Evolutionary conservation across 2,797 vertebrate species (phyloP), one percentile per base, ranked within the genome.

Genomic region (Cryptoblepharus egeriae): DNA sequence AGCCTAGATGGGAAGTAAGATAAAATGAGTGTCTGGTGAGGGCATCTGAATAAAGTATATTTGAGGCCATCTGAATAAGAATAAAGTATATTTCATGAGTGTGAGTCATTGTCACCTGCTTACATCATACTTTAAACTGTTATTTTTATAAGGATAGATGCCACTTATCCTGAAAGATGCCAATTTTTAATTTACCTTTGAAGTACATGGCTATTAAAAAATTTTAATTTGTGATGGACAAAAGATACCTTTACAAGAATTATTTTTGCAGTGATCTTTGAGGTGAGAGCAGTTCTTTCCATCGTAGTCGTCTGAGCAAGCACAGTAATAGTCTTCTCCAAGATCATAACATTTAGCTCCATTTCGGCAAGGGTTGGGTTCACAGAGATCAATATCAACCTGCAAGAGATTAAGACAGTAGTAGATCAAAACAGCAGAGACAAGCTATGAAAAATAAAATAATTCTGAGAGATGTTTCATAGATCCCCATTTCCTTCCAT

Each of bases 261-360:
- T 97, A 55, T 97, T 97, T 64, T 97, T 98, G 96, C 98, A 99
- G 85, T 97, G 97, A 91, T 98, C 97, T 88, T 97, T 97, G 35
- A 97, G 96, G 88, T 97, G 95, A 0, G 97, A 97, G 65, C 98
- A 99, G 83, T 98, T 98, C 88, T 97, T 98, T 69, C 98, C 98
- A 16, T 97, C 97, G 3, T 98, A 96, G 68, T 97, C 96, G 4
- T 99, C 97, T 0, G 97, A 93, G 75, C 98, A 99, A 39, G 96
- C 96, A 61, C 98, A 99, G 93, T 97, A 97, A 89, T 99, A 99
- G 82, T 98, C 97, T 1, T 95, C 96, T 75, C 91, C 92, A 52
- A 97, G 79, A 88, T 94, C 93, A 83, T 96, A 98, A 93, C 98
- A 99, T 82, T 93, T 95, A 32, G 97, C 98, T 78, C 96, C 95